Evolutionary conservation across 2,113 vertebrate species (phyloP).

Genomic region (Charina bottae): DNA sequence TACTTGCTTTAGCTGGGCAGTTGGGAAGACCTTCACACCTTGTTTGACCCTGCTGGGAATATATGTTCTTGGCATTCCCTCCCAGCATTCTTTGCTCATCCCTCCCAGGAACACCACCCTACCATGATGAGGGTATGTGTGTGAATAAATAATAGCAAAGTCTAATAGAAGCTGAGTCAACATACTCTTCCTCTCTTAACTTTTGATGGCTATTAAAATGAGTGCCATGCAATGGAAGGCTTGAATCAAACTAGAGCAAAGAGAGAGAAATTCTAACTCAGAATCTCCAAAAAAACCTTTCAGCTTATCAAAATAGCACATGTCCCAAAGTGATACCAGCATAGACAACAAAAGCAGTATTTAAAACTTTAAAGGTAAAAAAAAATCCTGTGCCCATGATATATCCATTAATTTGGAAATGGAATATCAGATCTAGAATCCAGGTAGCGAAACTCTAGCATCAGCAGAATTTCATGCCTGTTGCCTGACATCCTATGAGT

Average conservation of each 20-base stretch:
- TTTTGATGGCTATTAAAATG: conserved; percentile 62
- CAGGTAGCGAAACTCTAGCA: conserved; percentile 5
- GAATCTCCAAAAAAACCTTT: conserved; percentile 69
- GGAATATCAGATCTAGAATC: conserved; percentile 59
- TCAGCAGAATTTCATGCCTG: conserved; percentile 37
- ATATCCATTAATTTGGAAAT: conserved; percentile 61
- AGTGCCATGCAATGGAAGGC: conserved; percentile 40
- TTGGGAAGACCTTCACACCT: neutral
- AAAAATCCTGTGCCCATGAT: too few species aligned
- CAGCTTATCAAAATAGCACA: conserved; percentile 61
- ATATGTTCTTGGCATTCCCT: neutral
- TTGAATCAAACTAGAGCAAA: conserved; percentile 67
- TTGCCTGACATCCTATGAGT: conserved; percentile 20
- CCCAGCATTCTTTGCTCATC: neutral
- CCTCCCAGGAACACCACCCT: neutral
- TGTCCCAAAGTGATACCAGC: conserved; percentile 65
- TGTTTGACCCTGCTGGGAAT: neutral
- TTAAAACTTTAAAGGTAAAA: conserved; percentile 67
- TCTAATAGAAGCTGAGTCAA: conserved; percentile 56
- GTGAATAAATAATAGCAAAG: neutral
- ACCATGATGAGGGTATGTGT: neutral
- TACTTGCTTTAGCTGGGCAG: neutral
- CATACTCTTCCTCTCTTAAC: conserved; percentile 46
- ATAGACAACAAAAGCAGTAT: conserved; percentile 60
- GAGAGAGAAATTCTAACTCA: conserved; percentile 61